A percentile compares a stretch with the other conserved stretches of the same genome.
These are phyloP conservation scores for Drosophila ironensis DNA, from an alignment of 1,140 invertebrate species.

Conservation along the genomic window DNA sequence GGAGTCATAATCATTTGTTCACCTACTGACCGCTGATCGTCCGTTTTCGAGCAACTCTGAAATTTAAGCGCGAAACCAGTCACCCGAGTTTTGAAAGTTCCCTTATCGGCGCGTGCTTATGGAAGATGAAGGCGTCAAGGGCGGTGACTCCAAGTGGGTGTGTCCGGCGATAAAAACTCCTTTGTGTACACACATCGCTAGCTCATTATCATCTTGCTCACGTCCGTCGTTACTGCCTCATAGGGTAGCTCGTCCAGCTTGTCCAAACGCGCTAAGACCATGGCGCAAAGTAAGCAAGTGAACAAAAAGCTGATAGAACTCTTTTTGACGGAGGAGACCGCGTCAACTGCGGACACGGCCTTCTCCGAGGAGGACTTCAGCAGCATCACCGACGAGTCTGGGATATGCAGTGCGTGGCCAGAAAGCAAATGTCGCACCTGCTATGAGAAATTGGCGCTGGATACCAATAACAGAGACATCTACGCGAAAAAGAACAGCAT, in stretches of 20 bases:
- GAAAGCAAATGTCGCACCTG: constrained; percentile 47
- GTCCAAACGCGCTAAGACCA: not conserved
- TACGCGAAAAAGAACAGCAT: constrained; percentile 20
- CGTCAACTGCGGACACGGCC: constrained; percentile 1
- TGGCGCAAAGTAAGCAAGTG: not conserved
- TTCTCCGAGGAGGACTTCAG: constrained; percentile 17
- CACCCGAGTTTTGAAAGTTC: not conserved
- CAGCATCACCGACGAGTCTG: not conserved
- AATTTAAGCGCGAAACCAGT: not conserved
- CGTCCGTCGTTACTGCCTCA: not conserved
- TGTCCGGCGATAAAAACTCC: constrained; percentile 13
- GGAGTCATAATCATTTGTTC: too few species aligned
- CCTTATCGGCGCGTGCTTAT: constrained; percentile 28
- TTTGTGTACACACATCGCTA: not conserved
- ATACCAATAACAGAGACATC: constrained; percentile 37
- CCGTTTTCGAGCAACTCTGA: constrained; percentile 5
- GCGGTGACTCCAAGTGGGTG: constrained; percentile 50
- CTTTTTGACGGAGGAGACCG: not conserved
- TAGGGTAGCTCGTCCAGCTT: not conserved
- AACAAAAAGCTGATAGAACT: constrained; percentile 12
- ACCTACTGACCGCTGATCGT: too few species aligned
- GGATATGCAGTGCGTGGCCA: not conserved
- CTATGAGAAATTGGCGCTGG: not conserved
- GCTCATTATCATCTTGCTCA: not conserved
- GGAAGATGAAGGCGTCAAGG: constrained; percentile 21